Conservation (phyloP, 1,140 invertebrate species). For the Achroia grisella region DNA sequence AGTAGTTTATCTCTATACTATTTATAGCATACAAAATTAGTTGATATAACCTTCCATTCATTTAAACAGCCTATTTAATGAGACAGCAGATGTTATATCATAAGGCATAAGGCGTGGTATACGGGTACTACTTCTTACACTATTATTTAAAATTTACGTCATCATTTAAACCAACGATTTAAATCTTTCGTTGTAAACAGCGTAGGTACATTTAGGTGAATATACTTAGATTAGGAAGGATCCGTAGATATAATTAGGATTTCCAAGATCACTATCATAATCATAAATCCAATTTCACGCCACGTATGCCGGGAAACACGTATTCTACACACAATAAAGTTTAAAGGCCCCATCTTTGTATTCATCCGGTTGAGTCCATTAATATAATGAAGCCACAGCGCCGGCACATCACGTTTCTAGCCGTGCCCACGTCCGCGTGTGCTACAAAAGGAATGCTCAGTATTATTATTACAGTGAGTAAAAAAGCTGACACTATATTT, state of each 20-base stretch:
- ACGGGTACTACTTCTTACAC: no score
- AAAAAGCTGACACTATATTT: slow-evolving; percentile 63
- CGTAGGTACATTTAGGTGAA: no score
- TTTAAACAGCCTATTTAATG: no score
- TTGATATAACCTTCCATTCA: no score
- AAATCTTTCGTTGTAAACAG: no score
- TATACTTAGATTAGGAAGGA: no score
- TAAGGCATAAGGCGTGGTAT: no score
- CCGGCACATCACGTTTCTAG: slow-evolving; percentile 56
- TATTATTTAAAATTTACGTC: no score
- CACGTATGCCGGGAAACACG: slow-evolving; percentile 26
- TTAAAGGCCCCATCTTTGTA: slow-evolving; percentile 61
- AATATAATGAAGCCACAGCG: slow-evolving; percentile 66
- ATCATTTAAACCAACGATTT: no score
- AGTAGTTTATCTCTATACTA: no score
- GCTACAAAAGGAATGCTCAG: slow-evolving; percentile 66
- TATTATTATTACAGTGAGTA: slow-evolving; percentile 61
- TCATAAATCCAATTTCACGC: slow-evolving; percentile 45
- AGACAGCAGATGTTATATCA: no score
- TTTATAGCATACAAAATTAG: no score
- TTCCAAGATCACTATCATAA: slow-evolving; percentile 23
- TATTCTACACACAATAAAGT: slow-evolving; percentile 38
- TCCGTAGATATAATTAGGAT: neutral
- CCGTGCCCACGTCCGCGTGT: slow-evolving; percentile 55
- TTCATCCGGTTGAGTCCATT: slow-evolving; percentile 63